phyloP scores from a whole-genome alignment of 2,113 vertebrate genomes.

The Cryptotis parvus region DNA sequence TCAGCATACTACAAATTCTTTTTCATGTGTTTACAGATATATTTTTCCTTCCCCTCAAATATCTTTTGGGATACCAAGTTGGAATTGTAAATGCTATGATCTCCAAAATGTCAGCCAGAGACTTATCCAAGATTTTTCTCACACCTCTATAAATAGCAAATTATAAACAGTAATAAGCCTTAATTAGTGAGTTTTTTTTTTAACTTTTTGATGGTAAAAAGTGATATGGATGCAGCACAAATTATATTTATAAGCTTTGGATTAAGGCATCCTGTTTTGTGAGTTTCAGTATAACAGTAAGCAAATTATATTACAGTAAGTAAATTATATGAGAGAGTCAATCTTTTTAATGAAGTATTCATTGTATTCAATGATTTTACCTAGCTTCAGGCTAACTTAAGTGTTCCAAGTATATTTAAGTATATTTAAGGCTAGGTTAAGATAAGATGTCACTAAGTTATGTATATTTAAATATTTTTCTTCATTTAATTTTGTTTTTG shows the following conservation, averaged over 20 bases:
- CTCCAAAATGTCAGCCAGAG: background rate
- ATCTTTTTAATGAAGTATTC: background rate
- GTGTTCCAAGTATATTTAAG: background rate
- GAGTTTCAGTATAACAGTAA: background rate
- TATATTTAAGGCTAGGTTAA: background rate
- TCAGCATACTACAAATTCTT: background rate
- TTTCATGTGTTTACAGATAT: background rate
- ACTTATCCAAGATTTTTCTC: background rate
- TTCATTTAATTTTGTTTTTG: background rate
- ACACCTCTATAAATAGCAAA: background rate
- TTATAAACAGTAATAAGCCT: background rate
- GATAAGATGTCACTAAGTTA: background rate
- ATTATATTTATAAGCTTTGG: background rate
- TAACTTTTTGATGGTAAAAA: background rate
- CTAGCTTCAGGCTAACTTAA: background rate
- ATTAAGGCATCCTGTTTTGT: background rate
- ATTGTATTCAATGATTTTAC: background rate
- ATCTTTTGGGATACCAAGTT: slow-evolving; percentile 42
- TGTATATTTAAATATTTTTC: background rate
- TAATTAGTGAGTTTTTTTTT: background rate
- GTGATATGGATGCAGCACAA: background rate
- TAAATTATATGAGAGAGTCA: background rate
- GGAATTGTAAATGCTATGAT: background rate
- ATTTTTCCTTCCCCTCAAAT: background rate
- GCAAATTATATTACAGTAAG: background rate